Conservation (phyloP, 2,113 vertebrate genomes). For the Dromas ardeola region DNA sequence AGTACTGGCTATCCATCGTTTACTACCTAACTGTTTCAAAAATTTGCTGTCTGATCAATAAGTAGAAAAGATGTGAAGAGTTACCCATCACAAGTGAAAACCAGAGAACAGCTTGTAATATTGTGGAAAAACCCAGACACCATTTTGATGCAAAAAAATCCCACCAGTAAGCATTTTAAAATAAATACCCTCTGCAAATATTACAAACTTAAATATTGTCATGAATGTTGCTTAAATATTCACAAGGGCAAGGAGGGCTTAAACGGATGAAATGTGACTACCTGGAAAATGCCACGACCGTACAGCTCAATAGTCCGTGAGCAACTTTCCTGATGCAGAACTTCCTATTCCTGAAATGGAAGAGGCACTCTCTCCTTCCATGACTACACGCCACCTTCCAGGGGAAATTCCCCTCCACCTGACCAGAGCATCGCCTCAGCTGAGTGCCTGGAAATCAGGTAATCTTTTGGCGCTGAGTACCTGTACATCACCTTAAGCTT, state of each 20-base stretch:
- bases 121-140: not conserved
- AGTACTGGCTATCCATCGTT: not conserved
- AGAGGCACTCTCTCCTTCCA: not conserved
- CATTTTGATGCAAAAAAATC: not conserved
- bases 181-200: not conserved
- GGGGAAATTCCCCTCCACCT: not conserved
- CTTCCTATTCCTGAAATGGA: not conserved
- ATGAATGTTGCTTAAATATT: not conserved
- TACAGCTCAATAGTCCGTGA: not conserved
- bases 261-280: not conserved
- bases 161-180: not conserved
- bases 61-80: not conserved
- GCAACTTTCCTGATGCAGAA: not conserved
- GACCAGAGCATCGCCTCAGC: not conserved
- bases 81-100: not conserved
- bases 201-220: not conserved
- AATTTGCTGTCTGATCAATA: not conserved
- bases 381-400: not conserved
- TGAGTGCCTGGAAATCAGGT: not conserved
- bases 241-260: not conserved
- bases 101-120: not conserved
- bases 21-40: not conserved
- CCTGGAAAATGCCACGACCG: not conserved
- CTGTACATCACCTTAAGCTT: slow-evolving; percentile 13
- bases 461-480: not conserved